Conservation (phyloP, 1,140 invertebrate species). For the Pogonognathellus flavescens region DNA sequence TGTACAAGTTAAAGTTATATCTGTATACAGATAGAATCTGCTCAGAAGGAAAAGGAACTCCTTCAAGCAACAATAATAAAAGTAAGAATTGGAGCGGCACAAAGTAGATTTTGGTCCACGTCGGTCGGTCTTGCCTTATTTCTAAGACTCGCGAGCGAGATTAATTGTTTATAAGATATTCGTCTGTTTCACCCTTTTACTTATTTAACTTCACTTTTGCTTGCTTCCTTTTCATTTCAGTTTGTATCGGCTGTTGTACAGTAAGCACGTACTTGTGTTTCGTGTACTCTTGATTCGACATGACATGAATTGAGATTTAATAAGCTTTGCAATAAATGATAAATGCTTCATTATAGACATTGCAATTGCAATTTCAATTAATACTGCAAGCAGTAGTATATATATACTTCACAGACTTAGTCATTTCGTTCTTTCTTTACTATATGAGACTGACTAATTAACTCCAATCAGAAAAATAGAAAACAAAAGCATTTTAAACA, state of each 20-base stretch:
- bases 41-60: conserved; percentile 39
- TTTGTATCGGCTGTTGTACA: background rate
- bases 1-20: too few relatives aligned
- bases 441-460: conserved; percentile 19
- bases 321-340: background rate
- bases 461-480: conserved; percentile 20
- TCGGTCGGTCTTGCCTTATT: conserved; percentile 24
- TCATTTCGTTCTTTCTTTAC: background rate
- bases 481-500: background rate
- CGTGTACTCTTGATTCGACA: conserved; percentile 2
- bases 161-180: conserved; percentile 24
- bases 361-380: background rate
- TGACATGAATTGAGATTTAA: background rate
- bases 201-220: background rate
- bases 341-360: conserved; percentile 11
- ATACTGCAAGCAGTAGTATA: too few relatives aligned
- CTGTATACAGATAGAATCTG: conserved; percentile 2
- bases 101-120: conserved; percentile 46
- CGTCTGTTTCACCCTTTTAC: background rate
- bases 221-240: conserved; percentile 10
- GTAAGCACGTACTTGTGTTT: background rate
- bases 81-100: conserved; percentile 43
- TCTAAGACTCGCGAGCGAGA: conserved; percentile 9
- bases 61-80: conserved; percentile 42
- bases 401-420: too few relatives aligned